Evolutionary conservation across 2,797 vertebrate genomes (phyloP), one percentile per base, ranked within the genome.

Genomic region (Rhinophrynus dorsalis): DNA sequence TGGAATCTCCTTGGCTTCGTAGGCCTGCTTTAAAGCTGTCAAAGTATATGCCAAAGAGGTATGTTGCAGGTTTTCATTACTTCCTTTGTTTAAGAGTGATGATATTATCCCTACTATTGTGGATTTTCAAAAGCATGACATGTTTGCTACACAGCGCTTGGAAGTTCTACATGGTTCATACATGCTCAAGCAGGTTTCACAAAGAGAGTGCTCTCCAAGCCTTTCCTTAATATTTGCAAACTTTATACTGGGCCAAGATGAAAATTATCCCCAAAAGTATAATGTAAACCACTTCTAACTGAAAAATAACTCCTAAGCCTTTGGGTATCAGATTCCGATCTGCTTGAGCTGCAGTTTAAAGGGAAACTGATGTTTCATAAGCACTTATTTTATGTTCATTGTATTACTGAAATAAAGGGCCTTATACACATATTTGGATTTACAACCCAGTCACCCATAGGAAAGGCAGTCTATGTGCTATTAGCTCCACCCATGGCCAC

Each of bases 31-130:
- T 66, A 66, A 60, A 60, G 62, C 62, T 67, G 70, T 67, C 70
- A 60, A 18, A 59, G 70, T 38, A 38, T 51, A 52, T 55, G 51
- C 47, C 12, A 23, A 51, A 60, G 27, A 73, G 70, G 54, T 66
- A 67, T 67, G 70, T 58, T 59, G 70, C 70, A 23, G 62, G 70
- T 52, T 66, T 60, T 66, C 70, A 73, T 66, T 67, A 62, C 20
- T 37, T 57, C 56, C 24, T 66, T 73, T 73, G 70, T 73, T 42
- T 32, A 10, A 17, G 35, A 38, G 37, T 67, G 55, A 66, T 59
- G 70, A 73, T 66, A 67, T 73, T 42, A 73, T 66, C 62, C 55
- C n/a, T 40, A 10, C 18, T 29, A 66, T 73, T 73, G 62, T 73
- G 66, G 24, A 32, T 54, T 40, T 59, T 73, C 70, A 59, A 73